Evolutionary conservation across 2,888 invertebrate species (phyloP).

Genomic region (Cryptocheilus praepositus): DNA sequence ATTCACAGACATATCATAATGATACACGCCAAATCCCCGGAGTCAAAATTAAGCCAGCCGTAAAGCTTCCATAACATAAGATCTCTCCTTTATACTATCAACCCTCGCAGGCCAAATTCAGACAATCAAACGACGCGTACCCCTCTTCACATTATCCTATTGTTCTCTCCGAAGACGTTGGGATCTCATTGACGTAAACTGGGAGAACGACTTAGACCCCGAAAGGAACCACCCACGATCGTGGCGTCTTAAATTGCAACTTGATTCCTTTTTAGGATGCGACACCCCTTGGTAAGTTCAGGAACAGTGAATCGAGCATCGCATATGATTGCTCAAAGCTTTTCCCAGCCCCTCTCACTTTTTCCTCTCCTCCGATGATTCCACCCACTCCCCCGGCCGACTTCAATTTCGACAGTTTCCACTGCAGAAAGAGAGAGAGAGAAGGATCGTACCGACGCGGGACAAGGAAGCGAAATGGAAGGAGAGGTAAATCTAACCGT

Average conservation of each 20-base stretch:
- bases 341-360: constrained; percentile 10
- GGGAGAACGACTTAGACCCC: constrained; percentile 26
- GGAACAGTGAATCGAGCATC: constrained; percentile 33
- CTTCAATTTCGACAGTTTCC: constrained; percentile 12
- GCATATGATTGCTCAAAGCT: constrained; percentile 63
- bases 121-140: no score
- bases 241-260: constrained; percentile 46
- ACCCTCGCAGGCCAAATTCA: no score
- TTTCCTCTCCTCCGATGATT: constrained; percentile 18
- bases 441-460: background rate
- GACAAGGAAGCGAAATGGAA: constrained; percentile 11
- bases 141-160: no score
- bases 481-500: background rate
- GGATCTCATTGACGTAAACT: constrained; percentile 44
- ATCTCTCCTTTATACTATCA: no score
- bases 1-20: no score
- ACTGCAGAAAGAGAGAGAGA: constrained; percentile 17
- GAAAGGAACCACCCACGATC: constrained; percentile 4
- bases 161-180: constrained; percentile 4
- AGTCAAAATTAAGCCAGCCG: no score
- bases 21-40: no score
- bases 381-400: constrained; percentile 19
- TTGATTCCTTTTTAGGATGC: constrained; percentile 30
- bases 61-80: no score
- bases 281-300: background rate